A percentile compares a stretch with the other conserved stretches of the same genome.
These are phyloP conservation scores for Phallusia fumigata DNA, from an alignment of 23 tunicate species.

Conservation along the genomic window DNA sequence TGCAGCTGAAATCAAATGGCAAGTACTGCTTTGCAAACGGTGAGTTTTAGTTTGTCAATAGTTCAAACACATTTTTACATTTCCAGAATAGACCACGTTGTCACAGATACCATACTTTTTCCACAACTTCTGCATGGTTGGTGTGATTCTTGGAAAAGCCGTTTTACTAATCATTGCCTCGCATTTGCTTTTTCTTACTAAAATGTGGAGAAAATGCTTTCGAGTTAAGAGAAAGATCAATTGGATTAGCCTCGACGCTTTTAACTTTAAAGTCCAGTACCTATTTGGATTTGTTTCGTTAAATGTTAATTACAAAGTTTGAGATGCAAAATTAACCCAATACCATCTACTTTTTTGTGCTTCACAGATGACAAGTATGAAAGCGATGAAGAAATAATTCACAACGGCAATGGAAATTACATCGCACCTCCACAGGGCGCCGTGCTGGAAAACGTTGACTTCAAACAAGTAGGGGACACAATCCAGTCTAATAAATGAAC, in stretches of 20 bases:
- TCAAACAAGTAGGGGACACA: constrained; percentile 23
- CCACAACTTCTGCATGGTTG: background rate
- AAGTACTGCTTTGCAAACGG: constrained; percentile 27
- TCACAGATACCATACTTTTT: background rate
- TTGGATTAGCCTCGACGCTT: too few species aligned
- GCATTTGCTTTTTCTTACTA: background rate
- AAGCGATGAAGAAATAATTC: background rate
- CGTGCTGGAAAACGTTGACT: constrained; percentile 34
- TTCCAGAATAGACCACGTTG: background rate
- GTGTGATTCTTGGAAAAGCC: background rate
- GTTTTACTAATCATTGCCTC: background rate
- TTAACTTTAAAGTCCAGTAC: too few species aligned
- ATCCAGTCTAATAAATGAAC: background rate
- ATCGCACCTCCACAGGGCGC: constrained; percentile 15
- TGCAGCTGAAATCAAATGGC: constrained; percentile 47
- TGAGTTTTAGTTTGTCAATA: background rate
- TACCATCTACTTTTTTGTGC: too few species aligned
- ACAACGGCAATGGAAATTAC: background rate
- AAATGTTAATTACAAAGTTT: too few species aligned
- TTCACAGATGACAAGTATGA: background rate
- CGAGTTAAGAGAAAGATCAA: too few species aligned
- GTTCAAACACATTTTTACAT: background rate
- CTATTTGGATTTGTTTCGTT: too few species aligned
- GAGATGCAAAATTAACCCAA: too few species aligned
- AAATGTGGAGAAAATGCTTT: too few species aligned